Evolutionary conservation across 2,797 vertebrate species (phyloP), one percentile per base, ranked within the genome.

Genomic region (Coregonus suidteri): DNA sequence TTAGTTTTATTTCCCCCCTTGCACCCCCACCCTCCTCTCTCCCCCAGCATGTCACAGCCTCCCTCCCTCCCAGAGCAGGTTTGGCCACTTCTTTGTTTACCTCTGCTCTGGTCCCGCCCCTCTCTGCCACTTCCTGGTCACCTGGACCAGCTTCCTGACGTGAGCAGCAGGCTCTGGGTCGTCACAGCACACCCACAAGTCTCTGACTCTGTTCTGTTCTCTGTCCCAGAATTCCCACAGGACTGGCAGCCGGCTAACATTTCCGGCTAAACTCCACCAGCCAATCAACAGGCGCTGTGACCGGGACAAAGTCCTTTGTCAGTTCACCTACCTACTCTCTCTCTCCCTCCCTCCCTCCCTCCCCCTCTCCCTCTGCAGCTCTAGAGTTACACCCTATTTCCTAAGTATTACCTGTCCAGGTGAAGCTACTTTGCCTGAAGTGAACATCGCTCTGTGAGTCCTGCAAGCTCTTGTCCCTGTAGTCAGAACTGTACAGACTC

Each of bases 321-420:
- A 64, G 25, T 11, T 70, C 62, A 73, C 72, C 35, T 65, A 67
- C 65, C 74, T 66, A 66, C 79, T 73, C 66, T 35, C 59, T 79
- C 59, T 74, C 65, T 71, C 35, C 67, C 54, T 31, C 73, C 79
- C 75, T 31, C 71, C 75, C 67, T 20, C 72, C 62, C 53, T 77
- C 76, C 75, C 76, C 75, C 76, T 16, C 64, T 71, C 62, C 77
- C 64, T 41, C 71, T 79, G 77, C 51, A 34, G 86, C 90, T 91
- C 83, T 90, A 87, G 79, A 56, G 79, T 91, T 92, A 91, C 91
- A 86, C 82, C 86, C 82, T 84, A 67, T 74, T 81, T 30, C 11
- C 13, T 80, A 76, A 82, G 83, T 83, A 89, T 78, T 89, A 94
- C 93, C 91, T 94, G 92, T 78, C 62, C 90, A 91, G 93, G 91